Evolutionary conservation across 2,113 vertebrate species (phyloP), one percentile per base, ranked within the genome.

Genomic region (Aldabrachelys gigantea): DNA sequence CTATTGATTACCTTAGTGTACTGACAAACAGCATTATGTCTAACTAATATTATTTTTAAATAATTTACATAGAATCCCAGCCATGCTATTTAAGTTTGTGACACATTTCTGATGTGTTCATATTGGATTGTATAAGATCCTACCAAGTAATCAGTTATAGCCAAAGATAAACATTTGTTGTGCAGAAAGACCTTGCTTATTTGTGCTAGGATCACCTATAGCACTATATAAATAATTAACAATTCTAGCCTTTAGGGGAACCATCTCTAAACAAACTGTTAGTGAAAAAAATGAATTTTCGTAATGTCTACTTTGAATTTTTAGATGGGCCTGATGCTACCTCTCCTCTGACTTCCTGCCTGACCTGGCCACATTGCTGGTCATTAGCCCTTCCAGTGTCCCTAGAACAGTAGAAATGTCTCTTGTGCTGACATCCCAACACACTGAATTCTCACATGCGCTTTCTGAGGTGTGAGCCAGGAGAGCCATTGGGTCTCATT

Each of bases 401-500:
- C 16, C 35, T 69, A 69, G 65, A 69, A 69, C 21, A 17, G 35
- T 69, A 38, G 65, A n/a, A 38, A n/a, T 22, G n/a, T n/a, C 65
- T 10, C 9, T 35, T 69, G 9, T 19, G 41, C 19, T 22, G 13
- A 1, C 47, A 19, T 87, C 38, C 17, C 16, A 3, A 0, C 0
- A 0, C 8, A 2, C 29, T 17, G 5, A 14, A 2, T 44, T 69
- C 57, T 16, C 31, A 19, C 1, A 0, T 8, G 1, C 25, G 12
- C 41, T 89, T 56, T 57, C 62, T 50, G 72, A 35, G 3, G n/a
- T 9, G 8, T 3, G 2, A 21, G 0, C 41, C n/a, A 21, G 47
- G 47, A 49, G 8, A 10, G 27, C 47, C 27, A 31, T 6, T 3
- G 59, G 59, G 5, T 1, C 3, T 8, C 52, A 17, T 12, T 17